phyloP scores from a whole-genome alignment of 2,113 vertebrate genomes.

The human region GRCh38 chr16:20890001-20890500 shows the following conservation, averaged over 20 bases:
- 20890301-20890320: background rate
- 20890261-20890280: background rate
- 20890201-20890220: background rate
- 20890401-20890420: no score
- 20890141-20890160: constrained; percentile 5
- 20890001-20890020: background rate
- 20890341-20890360: background rate
- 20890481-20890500: no score
- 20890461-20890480: no score
- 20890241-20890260: background rate
- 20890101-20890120: background rate
- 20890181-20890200: background rate
- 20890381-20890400: no score
- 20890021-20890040: background rate
- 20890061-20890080: background rate
- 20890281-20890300: background rate
- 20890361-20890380: no score
- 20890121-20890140: background rate
- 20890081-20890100: background rate
- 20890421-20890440: no score
- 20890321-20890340: background rate
- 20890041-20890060: background rate
- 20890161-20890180: background rate
- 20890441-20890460: no score
- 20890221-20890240: background rate